Evolutionary conservation across 2,888 invertebrate genomes (phyloP).

Genomic region (Ornithoptera priamus): DNA sequence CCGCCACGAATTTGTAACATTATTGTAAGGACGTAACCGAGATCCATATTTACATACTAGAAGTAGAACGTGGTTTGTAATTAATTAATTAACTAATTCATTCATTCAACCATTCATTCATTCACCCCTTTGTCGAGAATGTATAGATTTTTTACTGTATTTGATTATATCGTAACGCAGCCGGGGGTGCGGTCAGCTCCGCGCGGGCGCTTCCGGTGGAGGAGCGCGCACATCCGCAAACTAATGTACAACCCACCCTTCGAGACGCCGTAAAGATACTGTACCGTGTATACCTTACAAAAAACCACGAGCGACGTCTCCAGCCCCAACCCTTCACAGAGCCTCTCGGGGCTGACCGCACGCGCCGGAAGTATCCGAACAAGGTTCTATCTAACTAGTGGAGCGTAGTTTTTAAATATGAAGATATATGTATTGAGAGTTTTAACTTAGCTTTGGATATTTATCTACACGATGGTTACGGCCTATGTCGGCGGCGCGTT

Average conservation of each 20-base stretch:
- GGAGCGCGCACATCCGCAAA: no score
- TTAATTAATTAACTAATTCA: no score
- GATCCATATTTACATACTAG: slow-evolving; percentile 64
- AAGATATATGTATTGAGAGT: slow-evolving; percentile 55
- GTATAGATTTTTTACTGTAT: slow-evolving; percentile 53
- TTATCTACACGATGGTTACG: slow-evolving; percentile 43
- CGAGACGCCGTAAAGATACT: no score
- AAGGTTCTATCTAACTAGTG: slow-evolving; percentile 46
- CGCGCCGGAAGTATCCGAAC: slow-evolving; percentile 38
- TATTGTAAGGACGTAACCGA: slow-evolving; percentile 57
- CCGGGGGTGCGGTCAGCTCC: background rate
- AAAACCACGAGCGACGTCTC: no score
- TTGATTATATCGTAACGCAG: slow-evolving; percentile 25
- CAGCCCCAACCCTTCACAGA: background rate
- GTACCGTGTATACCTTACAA: no score
- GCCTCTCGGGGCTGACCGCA: background rate
- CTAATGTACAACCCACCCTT: no score
- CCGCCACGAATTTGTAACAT: slow-evolving; percentile 71
- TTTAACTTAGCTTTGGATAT: slow-evolving; percentile 60
- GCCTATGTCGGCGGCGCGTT: slow-evolving; percentile 25
- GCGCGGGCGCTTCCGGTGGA: background rate
- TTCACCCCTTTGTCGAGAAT: slow-evolving; percentile 52
- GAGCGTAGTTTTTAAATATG: slow-evolving; percentile 57
- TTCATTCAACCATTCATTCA: no score
- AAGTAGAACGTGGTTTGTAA: slow-evolving; percentile 61